phyloP scores from a whole-genome alignment of 2,113 vertebrate genomes.

The Mustela nigripes region DNA sequence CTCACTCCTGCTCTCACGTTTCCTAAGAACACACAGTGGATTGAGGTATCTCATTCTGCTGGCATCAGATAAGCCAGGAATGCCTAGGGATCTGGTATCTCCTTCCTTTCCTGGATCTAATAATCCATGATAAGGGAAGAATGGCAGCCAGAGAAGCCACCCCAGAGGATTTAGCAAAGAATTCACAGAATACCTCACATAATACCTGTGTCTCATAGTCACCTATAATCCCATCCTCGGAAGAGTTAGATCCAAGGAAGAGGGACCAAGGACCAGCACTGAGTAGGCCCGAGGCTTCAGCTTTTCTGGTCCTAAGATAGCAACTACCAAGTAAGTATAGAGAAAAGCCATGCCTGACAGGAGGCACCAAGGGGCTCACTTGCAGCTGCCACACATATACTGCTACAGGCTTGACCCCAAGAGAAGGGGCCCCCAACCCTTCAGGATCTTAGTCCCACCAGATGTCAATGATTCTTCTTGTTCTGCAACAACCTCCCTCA shows the following conservation, averaged over 20 bases:
- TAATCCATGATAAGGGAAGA: constrained; percentile 34
- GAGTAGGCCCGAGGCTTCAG: background rate
- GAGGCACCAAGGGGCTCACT: background rate
- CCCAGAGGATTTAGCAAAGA: background rate
- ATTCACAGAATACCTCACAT: background rate
- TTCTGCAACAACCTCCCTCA: constrained; percentile 12
- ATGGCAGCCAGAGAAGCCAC: constrained; percentile 21
- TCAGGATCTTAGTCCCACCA: background rate
- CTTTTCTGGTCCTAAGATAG: constrained; percentile 24
- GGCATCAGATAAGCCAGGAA: constrained; percentile 23
- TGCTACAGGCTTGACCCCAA: background rate
- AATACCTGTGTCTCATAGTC: background rate
- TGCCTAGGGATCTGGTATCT: background rate
- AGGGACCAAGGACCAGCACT: constrained; percentile 39
- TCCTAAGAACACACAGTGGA: constrained; percentile 25
- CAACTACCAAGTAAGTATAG: background rate
- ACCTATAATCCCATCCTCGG: background rate
- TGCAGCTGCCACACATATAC: background rate
- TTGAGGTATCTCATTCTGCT: constrained; percentile 22
- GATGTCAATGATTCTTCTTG: background rate
- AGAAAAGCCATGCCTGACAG: background rate
- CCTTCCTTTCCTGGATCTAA: constrained; percentile 28
- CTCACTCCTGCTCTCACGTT: background rate
- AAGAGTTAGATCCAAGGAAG: constrained; percentile 21
- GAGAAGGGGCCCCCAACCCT: background rate